Percentiles rank a stretch among this genome's conserved stretches.
Evolutionary conservation across 1,140 invertebrate genomes (phyloP).

Genomic region (Spodoptera frugiperda): DNA sequence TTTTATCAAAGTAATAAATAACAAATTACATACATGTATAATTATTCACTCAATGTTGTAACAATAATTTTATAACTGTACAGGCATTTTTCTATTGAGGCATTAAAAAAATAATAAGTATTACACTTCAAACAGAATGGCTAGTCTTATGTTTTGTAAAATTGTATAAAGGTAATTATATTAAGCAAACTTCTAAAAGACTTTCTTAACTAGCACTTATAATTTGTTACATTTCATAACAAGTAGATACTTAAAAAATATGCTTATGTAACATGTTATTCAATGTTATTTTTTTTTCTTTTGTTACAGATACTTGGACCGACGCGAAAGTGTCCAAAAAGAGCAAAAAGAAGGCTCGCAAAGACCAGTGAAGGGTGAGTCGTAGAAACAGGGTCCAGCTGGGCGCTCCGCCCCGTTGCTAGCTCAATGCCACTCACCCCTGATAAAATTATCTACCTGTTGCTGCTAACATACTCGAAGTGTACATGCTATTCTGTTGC

Average conservation of each 20-base stretch:
- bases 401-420: conserved; percentile 60
- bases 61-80: no score
- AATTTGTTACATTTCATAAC: no score
- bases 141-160: no score
- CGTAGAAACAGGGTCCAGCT: conserved; percentile 54
- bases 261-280: not conserved
- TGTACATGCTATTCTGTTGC: conserved; percentile 33
- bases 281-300: conserved; percentile 4
- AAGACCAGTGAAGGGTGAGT: conserved; percentile 87
- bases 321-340: conserved; percentile 89
- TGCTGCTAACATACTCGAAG: conserved; percentile 43
- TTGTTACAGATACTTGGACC: conserved; percentile 88
- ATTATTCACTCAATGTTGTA: no score
- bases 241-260: no score
- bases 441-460: conserved; percentile 68
- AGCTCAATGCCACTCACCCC: conserved; percentile 80
- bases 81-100: no score
- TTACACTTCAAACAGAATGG: no score
- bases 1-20: conserved; percentile 38
- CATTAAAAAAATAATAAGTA: no score
- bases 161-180: no score
- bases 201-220: no score
- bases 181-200: no score
- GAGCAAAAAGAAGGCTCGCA: conserved; percentile 89
- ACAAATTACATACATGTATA: no score